A percentile compares a stretch with the other conserved stretches of the same genome.
phyloP scores from a whole-genome alignment of 2,113 vertebrate species.

The Myotis lucifugus region DNA sequence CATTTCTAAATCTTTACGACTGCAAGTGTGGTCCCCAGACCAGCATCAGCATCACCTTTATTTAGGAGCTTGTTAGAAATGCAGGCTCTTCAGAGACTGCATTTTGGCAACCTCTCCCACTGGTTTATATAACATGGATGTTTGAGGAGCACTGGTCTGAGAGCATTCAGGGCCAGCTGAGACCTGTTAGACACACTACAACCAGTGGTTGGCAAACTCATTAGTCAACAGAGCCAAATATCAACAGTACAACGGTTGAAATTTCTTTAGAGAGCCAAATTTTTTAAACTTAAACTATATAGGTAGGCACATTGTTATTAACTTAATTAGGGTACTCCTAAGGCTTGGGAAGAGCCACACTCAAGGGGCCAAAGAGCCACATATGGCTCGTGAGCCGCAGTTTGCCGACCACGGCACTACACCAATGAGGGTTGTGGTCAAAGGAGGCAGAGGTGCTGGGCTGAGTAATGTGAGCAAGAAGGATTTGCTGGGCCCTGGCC shows the following conservation, averaged over 20 bases:
- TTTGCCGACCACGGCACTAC: too few species aligned
- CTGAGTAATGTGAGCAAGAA: not conserved
- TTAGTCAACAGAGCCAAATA: too few species aligned
- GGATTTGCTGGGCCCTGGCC: not conserved
- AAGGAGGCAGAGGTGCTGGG: not conserved
- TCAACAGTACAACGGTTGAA: too few species aligned
- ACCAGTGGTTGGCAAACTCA: too few species aligned
- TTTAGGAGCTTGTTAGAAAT: not conserved
- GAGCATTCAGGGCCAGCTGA: not conserved
- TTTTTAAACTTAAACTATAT: too few species aligned
- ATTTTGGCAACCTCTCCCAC: not conserved
- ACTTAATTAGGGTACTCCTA: too few species aligned
- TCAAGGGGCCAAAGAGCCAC: too few species aligned
- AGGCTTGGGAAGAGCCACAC: too few species aligned
- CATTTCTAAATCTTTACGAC: not conserved
- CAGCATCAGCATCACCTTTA: not conserved
- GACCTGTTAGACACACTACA: not conserved
- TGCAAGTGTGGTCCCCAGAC: not conserved
- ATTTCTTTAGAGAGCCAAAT: too few species aligned
- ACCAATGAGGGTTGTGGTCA: not conserved
- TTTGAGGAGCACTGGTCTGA: not conserved
- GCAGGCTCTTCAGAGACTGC: not conserved
- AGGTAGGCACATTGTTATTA: too few species aligned
- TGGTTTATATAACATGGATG: not conserved
- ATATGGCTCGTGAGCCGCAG: too few species aligned